Evolutionary conservation across 2,888 invertebrate species (phyloP).

Genomic region (Podotricha telesiphe): DNA sequence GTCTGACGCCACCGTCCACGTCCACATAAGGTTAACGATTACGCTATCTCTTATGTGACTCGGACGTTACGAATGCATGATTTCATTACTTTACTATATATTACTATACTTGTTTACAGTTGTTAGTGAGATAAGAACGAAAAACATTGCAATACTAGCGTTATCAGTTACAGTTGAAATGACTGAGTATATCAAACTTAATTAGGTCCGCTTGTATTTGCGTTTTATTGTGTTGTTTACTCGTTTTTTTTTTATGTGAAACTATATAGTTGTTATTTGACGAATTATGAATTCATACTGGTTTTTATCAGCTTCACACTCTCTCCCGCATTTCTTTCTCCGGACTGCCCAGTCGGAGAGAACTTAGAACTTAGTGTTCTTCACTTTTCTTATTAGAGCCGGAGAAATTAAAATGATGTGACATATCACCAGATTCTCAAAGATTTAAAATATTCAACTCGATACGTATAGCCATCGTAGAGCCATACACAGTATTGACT

Average conservation of each 20-base stretch:
- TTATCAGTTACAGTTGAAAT: slow-evolving; percentile 30
- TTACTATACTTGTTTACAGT: slow-evolving; percentile 27
- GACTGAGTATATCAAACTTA: slow-evolving; percentile 31
- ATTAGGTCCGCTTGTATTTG: slow-evolving; percentile 8
- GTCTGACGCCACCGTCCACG: slow-evolving; percentile 35
- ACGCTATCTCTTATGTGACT: slow-evolving; percentile 45
- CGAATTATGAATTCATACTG: no score
- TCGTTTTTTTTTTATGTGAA: neutral
- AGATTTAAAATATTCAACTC: no score
- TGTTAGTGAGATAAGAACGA: slow-evolving; percentile 39
- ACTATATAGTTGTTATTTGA: no score
- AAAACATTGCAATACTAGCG: slow-evolving; percentile 44
- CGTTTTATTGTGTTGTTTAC: slow-evolving; percentile 1
- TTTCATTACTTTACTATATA: slow-evolving; percentile 37
- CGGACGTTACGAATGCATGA: slow-evolving; percentile 40
- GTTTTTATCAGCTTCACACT: no score
- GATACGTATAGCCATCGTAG: neutral
- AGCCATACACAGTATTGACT: neutral
- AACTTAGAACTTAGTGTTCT: no score
- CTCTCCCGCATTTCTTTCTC: no score
- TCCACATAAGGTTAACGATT: slow-evolving; percentile 40
- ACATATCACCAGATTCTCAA: no score
- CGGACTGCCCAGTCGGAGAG: no score
- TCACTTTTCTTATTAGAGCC: no score
- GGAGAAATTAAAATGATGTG: no score